Evolutionary conservation across 2,113 vertebrate species (phyloP).

Genomic region (Oenanthe oenanthe): DNA sequence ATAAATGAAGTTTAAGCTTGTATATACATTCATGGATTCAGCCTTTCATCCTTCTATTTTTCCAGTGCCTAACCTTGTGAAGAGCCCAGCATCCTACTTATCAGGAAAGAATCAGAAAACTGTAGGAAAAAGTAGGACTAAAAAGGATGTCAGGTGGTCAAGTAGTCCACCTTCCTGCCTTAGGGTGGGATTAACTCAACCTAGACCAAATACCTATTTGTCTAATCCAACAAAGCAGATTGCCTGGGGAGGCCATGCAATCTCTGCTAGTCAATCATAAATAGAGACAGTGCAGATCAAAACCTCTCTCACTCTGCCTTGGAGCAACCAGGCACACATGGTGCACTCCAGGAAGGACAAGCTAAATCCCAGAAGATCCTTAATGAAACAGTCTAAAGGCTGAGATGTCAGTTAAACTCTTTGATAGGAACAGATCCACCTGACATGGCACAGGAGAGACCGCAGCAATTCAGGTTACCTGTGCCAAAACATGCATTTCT

Average conservation of each 20-base stretch:
- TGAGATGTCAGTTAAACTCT: not conserved
- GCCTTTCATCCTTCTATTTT: not conserved
- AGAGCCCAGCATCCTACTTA: not conserved
- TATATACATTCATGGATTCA: not conserved
- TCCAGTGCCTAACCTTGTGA: not conserved
- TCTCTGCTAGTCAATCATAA: constrained; percentile 62
- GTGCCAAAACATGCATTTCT: not conserved
- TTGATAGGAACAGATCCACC: not conserved
- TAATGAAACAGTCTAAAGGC: constrained; percentile 32
- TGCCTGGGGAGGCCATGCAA: not conserved
- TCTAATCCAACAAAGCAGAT: constrained; percentile 31
- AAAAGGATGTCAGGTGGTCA: constrained; percentile 50
- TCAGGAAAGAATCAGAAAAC: not conserved
- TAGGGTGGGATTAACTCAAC: constrained; percentile 47
- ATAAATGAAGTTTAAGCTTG: not conserved
- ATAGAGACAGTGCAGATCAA: constrained; percentile 51
- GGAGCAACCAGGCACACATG: not conserved
- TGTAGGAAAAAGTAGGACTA: not conserved
- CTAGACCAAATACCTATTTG: constrained; percentile 50
- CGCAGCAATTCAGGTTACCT: not conserved
- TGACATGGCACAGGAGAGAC: not conserved
- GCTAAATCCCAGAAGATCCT: constrained; percentile 24
- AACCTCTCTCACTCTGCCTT: constrained; percentile 13
- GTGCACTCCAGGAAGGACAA: constrained; percentile 12
- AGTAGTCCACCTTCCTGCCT: constrained; percentile 14